Evolutionary conservation across 2,113 vertebrate genomes (phyloP), one percentile per base, ranked within the genome.

Genomic region (Corythornis vintsioides): DNA sequence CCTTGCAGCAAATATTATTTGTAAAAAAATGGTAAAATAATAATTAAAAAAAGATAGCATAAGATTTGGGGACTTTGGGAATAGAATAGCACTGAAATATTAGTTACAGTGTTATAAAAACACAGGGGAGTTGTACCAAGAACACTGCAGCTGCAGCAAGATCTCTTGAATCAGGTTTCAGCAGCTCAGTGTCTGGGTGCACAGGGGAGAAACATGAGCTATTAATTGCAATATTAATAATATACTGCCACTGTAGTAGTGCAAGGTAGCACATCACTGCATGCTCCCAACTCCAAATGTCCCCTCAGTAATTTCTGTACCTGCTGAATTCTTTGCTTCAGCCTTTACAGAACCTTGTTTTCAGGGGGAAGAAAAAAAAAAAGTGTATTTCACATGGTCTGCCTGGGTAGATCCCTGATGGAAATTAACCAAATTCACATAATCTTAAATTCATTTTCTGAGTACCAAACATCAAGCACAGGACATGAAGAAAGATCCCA

Each of bases 141-240:
- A 91, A 43, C 67, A 74, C 35, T 64, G 61, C 64, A 93, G 56
- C 83, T 86, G 33, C 47, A 91, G 72, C 40, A 93, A 83, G 64
- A 74, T 94, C 69, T 91, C 71, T 61, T 89, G 92, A 95, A 89
- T 95, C 76, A 80, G 60, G 40, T 94, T 96, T 93, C 76, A 95
- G 86, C 43, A 77, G 55, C 52, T 94, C 75, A 42, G 85, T 89
- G 24, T 76, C 84, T 76, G 43, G 25, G 28, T 40, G 24, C 59
- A 76, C 64, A 73, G 64, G 67, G 66, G 52, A 83, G 75, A 92
- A 95, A 94, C 63, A 76, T 0, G 14, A 93, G 70, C 66, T 92
- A 56, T 89, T 94, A 96, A 94, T 89, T 94, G 79, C 79, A 88
- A 67, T 91, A 94, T 94, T 92, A 88, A 88, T 95, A 89, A 94